Conservation (phyloP, 2,888 invertebrate species). For the Hirtodrosophila alboralis region DNA sequence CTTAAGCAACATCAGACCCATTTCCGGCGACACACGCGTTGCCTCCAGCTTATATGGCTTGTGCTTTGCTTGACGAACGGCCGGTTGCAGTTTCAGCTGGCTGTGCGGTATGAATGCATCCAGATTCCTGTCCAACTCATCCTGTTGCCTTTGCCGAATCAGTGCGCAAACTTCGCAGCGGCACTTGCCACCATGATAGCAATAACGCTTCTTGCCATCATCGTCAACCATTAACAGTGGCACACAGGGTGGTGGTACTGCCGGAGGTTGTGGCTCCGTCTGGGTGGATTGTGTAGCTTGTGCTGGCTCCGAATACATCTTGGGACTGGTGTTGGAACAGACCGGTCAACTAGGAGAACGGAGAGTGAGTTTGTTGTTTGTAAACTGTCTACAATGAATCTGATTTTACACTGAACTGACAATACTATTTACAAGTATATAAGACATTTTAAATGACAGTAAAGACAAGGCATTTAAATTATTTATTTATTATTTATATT, state of each 20-base stretch:
- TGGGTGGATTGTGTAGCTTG: slow-evolving; percentile 45
- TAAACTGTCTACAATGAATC: slow-evolving; percentile 11
- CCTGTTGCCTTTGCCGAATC: slow-evolving; percentile 27
- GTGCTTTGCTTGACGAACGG: slow-evolving; percentile 53
- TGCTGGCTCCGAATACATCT: slow-evolving; percentile 50
- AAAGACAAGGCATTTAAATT: not conserved
- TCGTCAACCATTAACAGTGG: slow-evolving; percentile 67
- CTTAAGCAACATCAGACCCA: slow-evolving; percentile 30
- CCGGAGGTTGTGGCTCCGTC: slow-evolving; percentile 45
- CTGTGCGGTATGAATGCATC: slow-evolving; percentile 35
- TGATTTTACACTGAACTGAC: slow-evolving; percentile 9
- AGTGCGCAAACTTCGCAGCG: slow-evolving; percentile 42
- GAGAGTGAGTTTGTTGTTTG: slow-evolving; percentile 19
- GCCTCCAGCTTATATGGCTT: slow-evolving; percentile 56
- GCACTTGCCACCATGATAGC: slow-evolving; percentile 73
- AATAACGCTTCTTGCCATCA: slow-evolving; percentile 57
- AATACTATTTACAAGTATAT: too few species aligned
- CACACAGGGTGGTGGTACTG: slow-evolving; percentile 31
- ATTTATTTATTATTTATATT: too few species aligned
- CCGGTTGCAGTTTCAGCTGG: slow-evolving; percentile 43
- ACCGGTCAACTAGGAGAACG: slow-evolving; percentile 31
- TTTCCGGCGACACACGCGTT: slow-evolving; percentile 25
- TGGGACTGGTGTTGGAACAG: slow-evolving; percentile 1
- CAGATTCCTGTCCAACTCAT: slow-evolving; percentile 49
- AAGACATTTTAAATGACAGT: slow-evolving; percentile 5